Base-by-base conservation (phyloP, 2,888 invertebrate species). In the Drosophila aldrichi region DNA sequence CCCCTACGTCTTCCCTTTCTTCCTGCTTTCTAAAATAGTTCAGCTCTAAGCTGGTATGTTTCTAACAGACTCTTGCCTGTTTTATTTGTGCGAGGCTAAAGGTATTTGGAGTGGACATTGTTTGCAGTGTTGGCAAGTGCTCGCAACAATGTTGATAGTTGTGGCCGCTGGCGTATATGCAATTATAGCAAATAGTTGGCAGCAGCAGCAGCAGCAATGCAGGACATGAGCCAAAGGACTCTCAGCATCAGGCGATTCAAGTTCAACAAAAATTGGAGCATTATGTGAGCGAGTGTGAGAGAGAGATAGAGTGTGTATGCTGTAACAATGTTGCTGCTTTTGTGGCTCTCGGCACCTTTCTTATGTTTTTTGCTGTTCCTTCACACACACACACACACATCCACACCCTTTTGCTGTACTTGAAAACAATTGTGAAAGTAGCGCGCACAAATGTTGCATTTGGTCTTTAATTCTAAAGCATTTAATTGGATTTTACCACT, bases 401-500 rank as follows among this genome's bases (percentile, higher is more conserved):
- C 18, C n/a, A 29, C 14, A 64, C 8, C 3, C 44, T 10, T 32
- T 7, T 3, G 46, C 63, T 40, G n/a, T 55, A 67, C 51, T 57
- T 48, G 52, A 62, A 70, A 74, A 46, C 65, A 79, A 77, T 62
- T 57, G 57, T 25, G 44, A 68, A 73, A 76, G 36, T 64, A 58
- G 52, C 48, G 14, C 70, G 59, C 70, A 49, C 55, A 68, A 75
- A 79, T 60, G 76, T 60, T 76, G 71, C 66, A 63, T 51, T 61
- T 64, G 56, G 54, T 48, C 54, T 74, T 77, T 70, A 73, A 70
- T 68, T 66, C 73, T 66, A 52, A 63, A 61, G 78, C 64, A 61
- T 63, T 81, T 78, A 80, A 78, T 78, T 78, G 78, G 77, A 78
- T 78, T 78, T 68, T 58, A 61, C 56, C 56, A 59, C 56, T 59